Conservation (phyloP, 2,888 invertebrate species). For the Hemaris fuciformis region DNA sequence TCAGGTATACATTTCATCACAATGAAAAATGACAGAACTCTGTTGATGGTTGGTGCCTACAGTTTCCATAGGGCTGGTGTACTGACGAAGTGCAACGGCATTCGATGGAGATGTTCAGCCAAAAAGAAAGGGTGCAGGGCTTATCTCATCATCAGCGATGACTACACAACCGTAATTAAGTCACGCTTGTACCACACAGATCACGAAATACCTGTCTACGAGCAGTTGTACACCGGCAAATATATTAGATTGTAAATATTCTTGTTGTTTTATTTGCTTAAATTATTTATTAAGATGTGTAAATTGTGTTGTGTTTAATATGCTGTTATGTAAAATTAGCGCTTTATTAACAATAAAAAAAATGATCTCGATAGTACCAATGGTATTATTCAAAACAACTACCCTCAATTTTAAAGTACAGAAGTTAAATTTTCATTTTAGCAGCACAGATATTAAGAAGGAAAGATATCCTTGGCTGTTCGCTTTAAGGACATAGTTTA, state of each 20-base stretch:
- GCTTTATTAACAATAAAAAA: no score
- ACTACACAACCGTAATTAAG: constrained; percentile 16
- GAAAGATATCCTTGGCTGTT: no score
- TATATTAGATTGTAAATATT: not conserved
- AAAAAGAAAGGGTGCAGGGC: constrained; percentile 24
- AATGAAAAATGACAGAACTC: constrained; percentile 22
- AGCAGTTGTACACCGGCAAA: not conserved
- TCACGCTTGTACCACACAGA: constrained; percentile 22
- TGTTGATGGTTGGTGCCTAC: constrained; percentile 29
- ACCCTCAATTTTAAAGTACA: no score
- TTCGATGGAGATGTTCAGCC: constrained; percentile 29
- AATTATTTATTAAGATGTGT: no score
- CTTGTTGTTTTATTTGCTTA: not conserved
- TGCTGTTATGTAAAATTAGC: no score
- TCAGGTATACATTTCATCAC: constrained; percentile 28
- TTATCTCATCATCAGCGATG: constrained; percentile 20
- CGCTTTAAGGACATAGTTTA: no score
- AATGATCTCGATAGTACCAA: no score
- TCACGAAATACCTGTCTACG: constrained; percentile 23
- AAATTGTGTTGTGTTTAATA: no score
- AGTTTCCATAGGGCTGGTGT: constrained; percentile 25
- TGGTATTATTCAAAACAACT: no score
- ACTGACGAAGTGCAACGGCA: constrained; percentile 4
- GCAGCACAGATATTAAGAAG: no score
- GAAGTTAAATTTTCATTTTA: no score